These are phyloP conservation scores for Calameuta idolon DNA, from an alignment of 2,888 invertebrate genomes.

Conservation along the genomic window DNA sequence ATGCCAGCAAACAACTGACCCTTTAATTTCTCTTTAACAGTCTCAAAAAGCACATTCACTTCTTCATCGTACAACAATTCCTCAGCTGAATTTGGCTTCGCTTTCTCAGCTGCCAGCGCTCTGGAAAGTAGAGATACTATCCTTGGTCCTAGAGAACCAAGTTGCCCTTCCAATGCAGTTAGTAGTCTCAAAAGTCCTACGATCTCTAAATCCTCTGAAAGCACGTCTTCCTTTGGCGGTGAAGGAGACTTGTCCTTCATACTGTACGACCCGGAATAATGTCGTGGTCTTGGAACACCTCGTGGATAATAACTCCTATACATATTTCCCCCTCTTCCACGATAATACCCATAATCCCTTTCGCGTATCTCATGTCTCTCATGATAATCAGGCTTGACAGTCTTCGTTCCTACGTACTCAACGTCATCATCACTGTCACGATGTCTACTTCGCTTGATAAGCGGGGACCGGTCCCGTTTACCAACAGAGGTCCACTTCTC, in stretches of 20 bases:
- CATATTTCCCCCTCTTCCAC: constrained; percentile 34
- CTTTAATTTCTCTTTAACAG: constrained; percentile 87
- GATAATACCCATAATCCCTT: constrained; percentile 40
- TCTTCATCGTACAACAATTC: constrained; percentile 79
- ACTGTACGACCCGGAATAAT: constrained; percentile 61
- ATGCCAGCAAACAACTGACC: constrained; percentile 81
- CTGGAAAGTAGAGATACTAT: constrained; percentile 81
- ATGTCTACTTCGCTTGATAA: constrained; percentile 31
- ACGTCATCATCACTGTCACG: constrained; percentile 59
- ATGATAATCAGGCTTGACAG: constrained; percentile 51
- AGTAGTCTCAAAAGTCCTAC: constrained; percentile 76
- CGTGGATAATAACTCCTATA: constrained; percentile 39
- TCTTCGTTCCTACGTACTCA: constrained; percentile 60
- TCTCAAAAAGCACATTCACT: constrained; percentile 83
- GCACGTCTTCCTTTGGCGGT: constrained; percentile 49
- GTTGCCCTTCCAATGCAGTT: constrained; percentile 84
- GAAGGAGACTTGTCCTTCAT: constrained; percentile 55
- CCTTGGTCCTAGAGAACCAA: constrained; percentile 87
- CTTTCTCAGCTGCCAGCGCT: constrained; percentile 83
- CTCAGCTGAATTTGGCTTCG: constrained; percentile 78
- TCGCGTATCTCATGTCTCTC: constrained; percentile 43
- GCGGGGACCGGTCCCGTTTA: constrained; percentile 24
- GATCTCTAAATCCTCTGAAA: constrained; percentile 61
- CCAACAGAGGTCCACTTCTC: constrained; percentile 34
- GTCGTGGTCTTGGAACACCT: constrained; percentile 32